phyloP scores from a whole-genome alignment of 2,113 vertebrate genomes.

The Tachycineta bicolor region DNA sequence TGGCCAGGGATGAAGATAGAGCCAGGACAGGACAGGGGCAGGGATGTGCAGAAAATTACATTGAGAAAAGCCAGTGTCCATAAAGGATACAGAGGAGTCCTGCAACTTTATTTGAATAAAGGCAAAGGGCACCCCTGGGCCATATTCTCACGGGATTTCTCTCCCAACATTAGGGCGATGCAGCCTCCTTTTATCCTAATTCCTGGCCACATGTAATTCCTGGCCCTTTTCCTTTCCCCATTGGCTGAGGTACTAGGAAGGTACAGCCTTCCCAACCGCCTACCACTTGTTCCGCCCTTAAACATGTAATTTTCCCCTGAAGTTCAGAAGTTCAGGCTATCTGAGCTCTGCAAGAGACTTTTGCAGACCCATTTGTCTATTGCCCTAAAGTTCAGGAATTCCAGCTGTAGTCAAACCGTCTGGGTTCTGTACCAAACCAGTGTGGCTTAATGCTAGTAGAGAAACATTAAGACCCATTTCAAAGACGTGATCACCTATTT shows the following conservation, averaged over 20 bases:
- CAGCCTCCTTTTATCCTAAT: not conserved
- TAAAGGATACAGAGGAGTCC: not conserved
- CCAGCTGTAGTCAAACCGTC: no score
- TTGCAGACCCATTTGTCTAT: not conserved
- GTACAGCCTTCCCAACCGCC: not conserved
- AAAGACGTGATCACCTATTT: not conserved
- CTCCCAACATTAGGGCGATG: accelerated
- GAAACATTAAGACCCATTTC: not conserved
- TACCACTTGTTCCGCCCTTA: not conserved
- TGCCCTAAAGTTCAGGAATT: not conserved
- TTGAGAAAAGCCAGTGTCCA: not conserved
- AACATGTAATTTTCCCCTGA: not conserved
- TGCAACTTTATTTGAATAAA: not conserved
- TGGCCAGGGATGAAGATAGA: not conserved
- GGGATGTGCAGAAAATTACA: not conserved
- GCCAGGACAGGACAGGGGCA: not conserved
- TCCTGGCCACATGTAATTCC: not conserved
- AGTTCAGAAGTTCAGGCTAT: not conserved
- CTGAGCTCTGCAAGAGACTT: not conserved
- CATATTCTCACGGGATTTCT: accelerated
- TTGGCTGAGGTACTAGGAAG: not conserved
- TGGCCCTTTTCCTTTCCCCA: not conserved
- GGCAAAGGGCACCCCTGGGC: not conserved
- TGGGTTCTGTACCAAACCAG: not conserved
- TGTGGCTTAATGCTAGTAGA: not conserved